Base-by-base conservation (phyloP, 92 coral and sea anemone species). In the Siderastrea radians region DNA sequence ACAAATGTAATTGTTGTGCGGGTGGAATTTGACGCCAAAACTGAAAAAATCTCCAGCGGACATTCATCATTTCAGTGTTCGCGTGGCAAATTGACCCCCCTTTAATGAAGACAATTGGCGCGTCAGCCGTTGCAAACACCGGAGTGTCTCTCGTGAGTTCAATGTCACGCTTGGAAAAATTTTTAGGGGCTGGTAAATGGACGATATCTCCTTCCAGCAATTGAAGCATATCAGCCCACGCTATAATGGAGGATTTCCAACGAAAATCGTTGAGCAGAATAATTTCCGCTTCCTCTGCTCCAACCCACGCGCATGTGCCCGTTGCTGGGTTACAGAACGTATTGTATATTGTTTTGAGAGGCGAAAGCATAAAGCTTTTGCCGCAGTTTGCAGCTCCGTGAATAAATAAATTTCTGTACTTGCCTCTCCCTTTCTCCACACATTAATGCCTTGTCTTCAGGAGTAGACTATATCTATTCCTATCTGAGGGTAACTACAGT, bases 41-140 rank as follows among this genome's bases (percentile, higher is more conserved):
- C n/a, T 71, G 65, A 17, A 84, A 84, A 13, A 73, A 50, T 43
- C 72, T 68, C 89, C 89, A 86, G 5, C 89, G 50, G 5, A 86
- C 89, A 78, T 61, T 65, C 90, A 87, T 87, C 90, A 87, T 87
- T 53, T 87, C 78, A 19, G 87, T 87, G 68, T 80, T 87, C 13
- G 57, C 87, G 7, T 48, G 46, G 57, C 81, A 86, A 43, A 79
- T n/a, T 15, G 5, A 3, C 11, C 86, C 51, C 9, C 90, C 87
- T 15, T 87, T 79, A 38, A 87, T 54, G 49, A 79, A 74, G 3
- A 71, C 79, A 46, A 87, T 83, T 89, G 38, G 38, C 38, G 38
- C 38, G 38, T 26, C 38, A 26, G 38, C 38, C 38, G 38, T 26
- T 26, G 38, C 38, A 26, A 26, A 26, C 38, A 26, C 0, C 38